phyloP scores from a whole-genome alignment of 2,797 vertebrate genomes.

The Scyliorhinus canicula region DNA sequence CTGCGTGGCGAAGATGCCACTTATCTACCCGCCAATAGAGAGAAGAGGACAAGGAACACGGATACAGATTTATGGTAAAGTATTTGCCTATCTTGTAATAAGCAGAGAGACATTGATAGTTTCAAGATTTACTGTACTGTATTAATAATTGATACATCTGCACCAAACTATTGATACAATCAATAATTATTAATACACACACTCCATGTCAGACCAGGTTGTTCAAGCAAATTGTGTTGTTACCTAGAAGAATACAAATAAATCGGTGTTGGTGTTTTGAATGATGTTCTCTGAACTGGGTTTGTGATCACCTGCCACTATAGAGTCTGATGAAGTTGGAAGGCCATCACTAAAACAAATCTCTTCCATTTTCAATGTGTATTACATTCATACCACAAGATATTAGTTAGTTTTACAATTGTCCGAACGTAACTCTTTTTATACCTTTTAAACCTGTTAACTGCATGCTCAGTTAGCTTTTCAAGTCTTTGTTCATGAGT shows the following conservation, averaged over 20 bases:
- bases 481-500: background rate
- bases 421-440: background rate
- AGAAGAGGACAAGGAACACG: background rate
- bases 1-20: background rate
- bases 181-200: background rate
- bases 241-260: background rate
- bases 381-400: background rate
- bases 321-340: background rate
- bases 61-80: constrained; percentile 16
- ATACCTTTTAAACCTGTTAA: too few species aligned
- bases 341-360: background rate
- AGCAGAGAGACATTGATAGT: background rate
- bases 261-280: background rate
- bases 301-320: background rate
- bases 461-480: background rate
- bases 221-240: background rate
- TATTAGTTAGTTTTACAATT: background rate
- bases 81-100: background rate
- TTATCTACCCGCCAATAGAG: background rate
- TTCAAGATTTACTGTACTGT: background rate
- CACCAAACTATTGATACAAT: background rate
- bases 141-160: too few species aligned
- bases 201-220: background rate
- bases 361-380: background rate
- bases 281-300: background rate